phyloP scores from a whole-genome alignment of 1,140 invertebrate species.

The Macrosteles quadrilineatus region DNA sequence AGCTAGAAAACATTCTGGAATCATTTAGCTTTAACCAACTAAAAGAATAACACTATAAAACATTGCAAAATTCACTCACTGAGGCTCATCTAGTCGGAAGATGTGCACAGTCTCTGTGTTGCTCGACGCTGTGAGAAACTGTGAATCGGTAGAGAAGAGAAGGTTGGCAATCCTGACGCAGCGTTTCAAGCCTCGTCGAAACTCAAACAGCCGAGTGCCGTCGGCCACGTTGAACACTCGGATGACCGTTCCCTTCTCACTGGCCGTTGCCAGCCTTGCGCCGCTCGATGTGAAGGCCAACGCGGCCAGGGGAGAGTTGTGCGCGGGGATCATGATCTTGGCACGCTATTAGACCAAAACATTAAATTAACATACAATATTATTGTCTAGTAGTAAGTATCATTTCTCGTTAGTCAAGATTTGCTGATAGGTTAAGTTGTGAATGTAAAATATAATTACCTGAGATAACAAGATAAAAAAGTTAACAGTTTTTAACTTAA shows the following conservation, averaged over 20 bases:
- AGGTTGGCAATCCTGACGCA: conserved; percentile 92
- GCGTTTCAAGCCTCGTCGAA: conserved; percentile 94
- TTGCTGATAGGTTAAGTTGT: no score
- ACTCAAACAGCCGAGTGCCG: conserved; percentile 90
- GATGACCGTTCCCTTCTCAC: conserved; percentile 97
- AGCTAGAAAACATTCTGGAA: no score
- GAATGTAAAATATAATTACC: no score
- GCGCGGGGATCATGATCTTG: conserved; percentile 95
- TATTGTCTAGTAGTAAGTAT: no score
- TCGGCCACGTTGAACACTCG: conserved; percentile 89
- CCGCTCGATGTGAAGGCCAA: conserved; percentile 87
- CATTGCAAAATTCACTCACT: no score
- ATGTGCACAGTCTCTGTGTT: conserved; percentile 99
- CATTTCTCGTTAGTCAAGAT: no score
- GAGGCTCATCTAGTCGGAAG: conserved; percentile 83
- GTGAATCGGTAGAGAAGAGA: conserved; percentile 89
- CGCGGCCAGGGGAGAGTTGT: conserved; percentile 94
- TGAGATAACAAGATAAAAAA: no score
- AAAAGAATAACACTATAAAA: no score
- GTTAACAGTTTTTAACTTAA: no score
- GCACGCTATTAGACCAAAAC: no score
- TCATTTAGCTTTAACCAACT: no score
- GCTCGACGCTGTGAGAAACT: conserved; percentile 89
- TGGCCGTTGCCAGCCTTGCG: conserved; percentile 92
- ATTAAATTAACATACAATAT: no score